Conservation (phyloP, 2,113 vertebrate species). For the Cheirogaleus medius region DNA sequence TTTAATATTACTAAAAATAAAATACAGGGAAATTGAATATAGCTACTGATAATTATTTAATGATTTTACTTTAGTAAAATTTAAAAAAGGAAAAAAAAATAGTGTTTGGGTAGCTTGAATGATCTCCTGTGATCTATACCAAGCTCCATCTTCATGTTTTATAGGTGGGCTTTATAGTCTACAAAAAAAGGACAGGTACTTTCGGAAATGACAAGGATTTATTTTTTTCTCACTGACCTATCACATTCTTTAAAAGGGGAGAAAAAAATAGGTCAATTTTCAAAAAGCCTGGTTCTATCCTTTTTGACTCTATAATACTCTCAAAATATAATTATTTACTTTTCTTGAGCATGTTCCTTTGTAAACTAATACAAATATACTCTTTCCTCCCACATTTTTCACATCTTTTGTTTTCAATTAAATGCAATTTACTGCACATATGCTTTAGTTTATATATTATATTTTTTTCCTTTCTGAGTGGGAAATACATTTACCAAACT, state of each 20-base stretch:
- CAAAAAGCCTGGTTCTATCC: neutral
- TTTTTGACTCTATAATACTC: neutral
- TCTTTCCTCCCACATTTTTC: neutral
- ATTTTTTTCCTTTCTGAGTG: neutral
- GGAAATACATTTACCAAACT: neutral
- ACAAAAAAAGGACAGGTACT: neutral
- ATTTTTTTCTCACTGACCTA: neutral
- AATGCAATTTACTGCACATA: neutral
- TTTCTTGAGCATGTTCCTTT: slow-evolving; percentile 18
- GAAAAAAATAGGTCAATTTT: neutral
- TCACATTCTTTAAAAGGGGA: neutral
- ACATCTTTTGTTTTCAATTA: neutral
- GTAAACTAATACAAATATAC: neutral
- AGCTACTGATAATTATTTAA: neutral
- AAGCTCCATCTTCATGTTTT: neutral
- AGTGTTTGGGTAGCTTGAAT: neutral
- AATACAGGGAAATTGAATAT: neutral
- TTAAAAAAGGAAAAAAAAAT: neutral
- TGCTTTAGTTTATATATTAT: neutral
- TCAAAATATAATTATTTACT: neutral
- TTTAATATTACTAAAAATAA: neutral
- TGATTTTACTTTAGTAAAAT: neutral
- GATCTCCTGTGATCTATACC: neutral
- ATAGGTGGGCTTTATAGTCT: neutral
- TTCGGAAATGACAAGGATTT: neutral